Evolutionary conservation across 2,888 invertebrate genomes (phyloP).

Genomic region (Actias luna): DNA sequence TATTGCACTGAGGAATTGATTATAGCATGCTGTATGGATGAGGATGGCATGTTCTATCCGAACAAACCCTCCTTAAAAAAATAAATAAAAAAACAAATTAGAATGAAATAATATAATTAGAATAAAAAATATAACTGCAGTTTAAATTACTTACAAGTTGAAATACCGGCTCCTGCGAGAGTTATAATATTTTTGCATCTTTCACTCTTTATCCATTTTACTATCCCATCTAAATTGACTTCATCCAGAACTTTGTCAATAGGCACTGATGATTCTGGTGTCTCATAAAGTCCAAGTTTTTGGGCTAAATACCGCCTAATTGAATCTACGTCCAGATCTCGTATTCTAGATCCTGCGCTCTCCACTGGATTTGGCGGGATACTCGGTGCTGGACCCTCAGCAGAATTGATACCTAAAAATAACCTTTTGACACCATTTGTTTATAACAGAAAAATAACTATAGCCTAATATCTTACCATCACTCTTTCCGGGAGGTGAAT

Average conservation of each 20-base stretch:
- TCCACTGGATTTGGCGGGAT: conserved; percentile 70
- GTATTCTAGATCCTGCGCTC: conserved; percentile 55
- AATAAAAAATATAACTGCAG: not conserved
- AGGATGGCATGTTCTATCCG: too few relatives aligned
- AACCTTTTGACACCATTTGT: conserved; percentile 24
- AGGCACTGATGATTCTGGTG: conserved; percentile 54
- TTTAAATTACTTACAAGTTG: conserved; percentile 87
- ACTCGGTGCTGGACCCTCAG: conserved; percentile 42
- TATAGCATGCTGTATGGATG: too few relatives aligned
- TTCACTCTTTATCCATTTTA: conserved; percentile 88
- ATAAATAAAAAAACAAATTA: not conserved
- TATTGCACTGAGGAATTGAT: too few relatives aligned
- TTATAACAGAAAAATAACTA: conserved; percentile 14
- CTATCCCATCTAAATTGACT: conserved; percentile 88
- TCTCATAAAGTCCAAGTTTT: conserved; percentile 83
- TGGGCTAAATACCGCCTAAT: conserved; percentile 84
- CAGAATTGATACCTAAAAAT: conserved; percentile 55
- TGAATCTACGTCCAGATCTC: conserved; percentile 83
- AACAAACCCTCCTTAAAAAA: not conserved
- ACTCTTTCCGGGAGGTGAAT: conserved; percentile 72
- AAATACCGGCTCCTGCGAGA: conserved; percentile 98
- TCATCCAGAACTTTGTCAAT: conserved; percentile 83
- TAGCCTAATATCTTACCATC: conserved; percentile 51
- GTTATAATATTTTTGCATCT: conserved; percentile 93
- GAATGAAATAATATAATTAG: too few relatives aligned